These are phyloP conservation scores for Barnardius zonarius DNA, from an alignment of 2,113 vertebrate genomes.

Conservation along the genomic window DNA sequence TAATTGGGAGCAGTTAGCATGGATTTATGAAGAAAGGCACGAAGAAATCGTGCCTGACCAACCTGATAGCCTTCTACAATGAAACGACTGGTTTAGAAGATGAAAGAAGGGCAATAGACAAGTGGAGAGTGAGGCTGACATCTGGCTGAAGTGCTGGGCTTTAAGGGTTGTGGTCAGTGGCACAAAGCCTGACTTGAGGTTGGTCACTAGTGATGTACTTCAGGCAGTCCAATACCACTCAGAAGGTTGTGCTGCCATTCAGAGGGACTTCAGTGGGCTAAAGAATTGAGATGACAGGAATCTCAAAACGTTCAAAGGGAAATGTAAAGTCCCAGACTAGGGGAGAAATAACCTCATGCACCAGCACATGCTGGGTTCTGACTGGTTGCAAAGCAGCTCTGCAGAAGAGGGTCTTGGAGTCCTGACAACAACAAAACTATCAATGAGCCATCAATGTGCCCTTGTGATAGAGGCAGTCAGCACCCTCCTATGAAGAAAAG, in stretches of 20 bases:
- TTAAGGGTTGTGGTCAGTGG: neutral
- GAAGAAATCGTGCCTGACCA: neutral
- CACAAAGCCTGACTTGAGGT: neutral
- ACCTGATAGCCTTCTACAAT: neutral
- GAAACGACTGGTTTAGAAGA: neutral
- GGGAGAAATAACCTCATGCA: neutral
- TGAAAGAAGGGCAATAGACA: neutral
- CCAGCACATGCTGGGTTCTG: neutral
- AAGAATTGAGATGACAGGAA: neutral
- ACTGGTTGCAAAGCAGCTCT: neutral
- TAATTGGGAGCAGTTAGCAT: neutral
- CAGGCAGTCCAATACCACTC: neutral
- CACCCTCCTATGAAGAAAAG: neutral
- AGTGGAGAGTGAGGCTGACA: neutral
- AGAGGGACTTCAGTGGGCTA: neutral
- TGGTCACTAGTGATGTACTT: neutral
- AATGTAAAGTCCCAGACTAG: neutral
- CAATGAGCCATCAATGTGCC: accelerated
- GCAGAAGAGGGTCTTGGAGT: neutral
- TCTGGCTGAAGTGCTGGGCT: neutral
- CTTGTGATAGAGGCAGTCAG: neutral
- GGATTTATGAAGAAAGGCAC: no score
- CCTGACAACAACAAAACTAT: neutral
- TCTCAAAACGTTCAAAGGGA: neutral
- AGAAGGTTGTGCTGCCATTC: neutral